Evolutionary conservation across 2,888 invertebrate genomes (phyloP).

Genomic region (Acrocera orbiculus): DNA sequence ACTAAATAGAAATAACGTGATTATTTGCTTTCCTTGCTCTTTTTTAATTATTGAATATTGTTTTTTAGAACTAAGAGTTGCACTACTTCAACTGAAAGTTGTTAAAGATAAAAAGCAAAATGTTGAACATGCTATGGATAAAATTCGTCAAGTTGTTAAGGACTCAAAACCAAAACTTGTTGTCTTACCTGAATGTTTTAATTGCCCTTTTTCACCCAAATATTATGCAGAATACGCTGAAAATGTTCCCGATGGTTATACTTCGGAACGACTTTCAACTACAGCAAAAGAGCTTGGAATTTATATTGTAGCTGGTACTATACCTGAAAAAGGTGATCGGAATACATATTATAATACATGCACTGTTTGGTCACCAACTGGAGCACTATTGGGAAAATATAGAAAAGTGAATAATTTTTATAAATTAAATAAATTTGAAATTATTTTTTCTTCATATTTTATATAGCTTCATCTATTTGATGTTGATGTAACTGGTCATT

Average conservation of each 20-base stretch:
- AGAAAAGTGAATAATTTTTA: slow-evolving; percentile 52
- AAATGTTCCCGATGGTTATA: slow-evolving; percentile 62
- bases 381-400: slow-evolving; percentile 59
- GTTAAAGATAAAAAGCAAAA: slow-evolving; percentile 53
- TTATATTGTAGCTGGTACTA: slow-evolving; percentile 74
- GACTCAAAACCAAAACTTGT: slow-evolving; percentile 41
- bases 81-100: slow-evolving; percentile 60
- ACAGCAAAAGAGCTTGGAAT: slow-evolving; percentile 60
- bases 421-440: neutral
- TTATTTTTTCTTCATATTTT: neutral
- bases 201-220: slow-evolving; percentile 73
- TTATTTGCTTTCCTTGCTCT: too few species aligned
- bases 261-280: slow-evolving; percentile 47
- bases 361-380: slow-evolving; percentile 65
- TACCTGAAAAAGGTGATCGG: slow-evolving; percentile 57
- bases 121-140: slow-evolving; percentile 44
- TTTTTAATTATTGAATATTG: too few species aligned
- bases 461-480: slow-evolving; percentile 80
- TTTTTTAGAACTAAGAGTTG: slow-evolving; percentile 33
- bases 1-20: too few species aligned
- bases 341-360: slow-evolving; percentile 68
- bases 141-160: slow-evolving; percentile 48
- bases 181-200: slow-evolving; percentile 77
- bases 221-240: slow-evolving; percentile 77
- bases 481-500: slow-evolving; percentile 43